Evolutionary conservation across 1,140 invertebrate genomes (phyloP).

Genomic region (Mercenaria mercenaria): DNA sequence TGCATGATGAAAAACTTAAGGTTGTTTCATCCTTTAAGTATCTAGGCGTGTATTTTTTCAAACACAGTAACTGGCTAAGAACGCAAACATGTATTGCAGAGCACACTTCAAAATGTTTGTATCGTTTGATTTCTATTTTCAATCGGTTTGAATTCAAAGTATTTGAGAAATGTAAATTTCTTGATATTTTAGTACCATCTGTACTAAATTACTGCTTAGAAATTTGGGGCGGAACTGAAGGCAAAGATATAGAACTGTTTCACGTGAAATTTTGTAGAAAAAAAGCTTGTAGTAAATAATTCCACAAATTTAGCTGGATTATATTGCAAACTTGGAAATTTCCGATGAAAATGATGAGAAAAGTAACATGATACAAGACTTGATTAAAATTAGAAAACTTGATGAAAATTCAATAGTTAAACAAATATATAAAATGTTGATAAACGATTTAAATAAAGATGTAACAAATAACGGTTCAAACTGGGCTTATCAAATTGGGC

Average conservation of each 20-base stretch:
- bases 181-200: not conserved
- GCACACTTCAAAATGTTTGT: not conserved
- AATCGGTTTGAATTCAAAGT: not conserved
- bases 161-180: not conserved
- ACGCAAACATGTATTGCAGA: not conserved
- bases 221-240: not conserved
- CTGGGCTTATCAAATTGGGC: too few species aligned
- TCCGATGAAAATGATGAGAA: too few species aligned
- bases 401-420: too few species aligned
- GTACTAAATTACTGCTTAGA: not conserved
- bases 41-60: not conserved
- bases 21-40: slow-evolving; percentile 1
- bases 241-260: not conserved
- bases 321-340: too few species aligned
- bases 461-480: too few species aligned
- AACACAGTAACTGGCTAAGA: not conserved
- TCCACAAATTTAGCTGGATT: too few species aligned
- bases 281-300: not conserved
- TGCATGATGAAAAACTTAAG: not conserved
- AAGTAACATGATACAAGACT: too few species aligned
- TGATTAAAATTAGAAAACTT: too few species aligned
- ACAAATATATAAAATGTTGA: too few species aligned
- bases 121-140: not conserved
- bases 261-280: not conserved
- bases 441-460: too few species aligned